Evolutionary conservation across 2,797 vertebrate genomes (phyloP).

Genomic region (Neosalanx taihuensis): DNA sequence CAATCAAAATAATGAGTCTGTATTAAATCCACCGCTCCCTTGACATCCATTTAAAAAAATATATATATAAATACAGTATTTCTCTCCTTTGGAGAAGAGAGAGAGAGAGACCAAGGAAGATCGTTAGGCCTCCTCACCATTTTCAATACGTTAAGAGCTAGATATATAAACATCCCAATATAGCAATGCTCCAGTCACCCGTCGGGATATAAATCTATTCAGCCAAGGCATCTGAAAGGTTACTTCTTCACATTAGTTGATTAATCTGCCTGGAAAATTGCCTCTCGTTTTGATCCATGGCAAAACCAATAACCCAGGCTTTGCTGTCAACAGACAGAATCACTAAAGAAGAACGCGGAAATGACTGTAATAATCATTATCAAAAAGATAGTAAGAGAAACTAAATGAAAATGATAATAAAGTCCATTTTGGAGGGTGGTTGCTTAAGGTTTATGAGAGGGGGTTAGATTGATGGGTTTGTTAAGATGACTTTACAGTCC

Average conservation of each 20-base stretch:
- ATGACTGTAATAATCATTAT: conserved; percentile 3
- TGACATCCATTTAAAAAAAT: conserved; percentile 46
- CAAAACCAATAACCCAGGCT: not conserved
- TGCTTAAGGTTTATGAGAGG: not conserved
- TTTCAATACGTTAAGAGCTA: conserved; percentile 12
- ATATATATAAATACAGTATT: conserved; percentile 7
- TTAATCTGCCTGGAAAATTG: conserved; percentile 12
- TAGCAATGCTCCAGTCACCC: conserved; percentile 10
- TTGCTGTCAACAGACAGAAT: not conserved
- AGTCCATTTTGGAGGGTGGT: not conserved
- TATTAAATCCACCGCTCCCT: conserved; percentile 52
- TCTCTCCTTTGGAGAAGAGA: conserved; percentile 17
- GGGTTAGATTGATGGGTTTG: conserved; percentile 2
- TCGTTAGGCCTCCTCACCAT: not conserved
- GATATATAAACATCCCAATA: conserved; percentile 19
- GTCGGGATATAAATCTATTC: conserved; percentile 8
- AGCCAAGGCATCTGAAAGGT: conserved; percentile 18
- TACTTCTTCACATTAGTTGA: conserved; percentile 30
- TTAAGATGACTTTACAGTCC: not conserved
- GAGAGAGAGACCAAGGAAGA: not conserved
- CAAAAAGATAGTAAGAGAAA: not conserved
- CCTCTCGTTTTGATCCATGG: not conserved
- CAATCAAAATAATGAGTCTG: conserved; percentile 63
- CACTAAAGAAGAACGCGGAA: not conserved
- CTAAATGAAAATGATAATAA: too few relatives aligned